Conservation (phyloP, 2,888 invertebrate species). For the Eupeodes latifasciatus region DNA sequence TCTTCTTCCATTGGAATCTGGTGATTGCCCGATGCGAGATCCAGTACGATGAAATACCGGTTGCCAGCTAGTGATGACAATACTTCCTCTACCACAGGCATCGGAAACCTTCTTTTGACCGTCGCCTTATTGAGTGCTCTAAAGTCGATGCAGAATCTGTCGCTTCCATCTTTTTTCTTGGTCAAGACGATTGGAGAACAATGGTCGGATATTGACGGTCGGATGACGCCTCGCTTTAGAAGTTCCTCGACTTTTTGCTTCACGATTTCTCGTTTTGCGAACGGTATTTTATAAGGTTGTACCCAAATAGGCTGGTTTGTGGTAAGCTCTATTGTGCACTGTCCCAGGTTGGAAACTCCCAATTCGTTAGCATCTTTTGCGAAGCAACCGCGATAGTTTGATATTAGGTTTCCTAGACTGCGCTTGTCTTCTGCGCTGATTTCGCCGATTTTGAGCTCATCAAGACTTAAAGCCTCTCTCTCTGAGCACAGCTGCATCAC, state of each 20-base stretch:
- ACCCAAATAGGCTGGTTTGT: slow-evolving; percentile 1
- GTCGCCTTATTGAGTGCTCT: slow-evolving; percentile 6
- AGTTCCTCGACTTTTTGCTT: slow-evolving; percentile 24
- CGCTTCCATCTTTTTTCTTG: slow-evolving; percentile 39
- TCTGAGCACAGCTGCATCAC: neutral
- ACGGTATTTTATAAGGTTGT: slow-evolving; percentile 19
- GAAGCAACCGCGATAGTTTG: neutral
- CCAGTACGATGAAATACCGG: no score
- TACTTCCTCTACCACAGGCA: neutral
- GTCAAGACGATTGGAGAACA: slow-evolving; percentile 35
- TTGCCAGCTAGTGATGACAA: neutral
- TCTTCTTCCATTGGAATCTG: no score
- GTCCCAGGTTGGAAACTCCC: neutral
- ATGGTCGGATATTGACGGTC: slow-evolving; percentile 12
- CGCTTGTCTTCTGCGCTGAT: neutral
- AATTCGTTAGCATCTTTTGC: neutral
- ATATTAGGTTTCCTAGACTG: neutral
- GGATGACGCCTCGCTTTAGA: slow-evolving; percentile 6
- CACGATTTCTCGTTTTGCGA: slow-evolving; percentile 7
- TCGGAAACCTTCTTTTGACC: slow-evolving; percentile 1
- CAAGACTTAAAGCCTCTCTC: neutral
- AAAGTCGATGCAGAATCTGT: slow-evolving; percentile 40
- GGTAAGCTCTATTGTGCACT: neutral
- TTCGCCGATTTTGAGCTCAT: neutral
- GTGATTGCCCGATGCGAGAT: no score